Evolutionary conservation across 2,888 invertebrate genomes (phyloP), one percentile per base, ranked within the genome.

Genomic region (Acrobasis repandana): DNA sequence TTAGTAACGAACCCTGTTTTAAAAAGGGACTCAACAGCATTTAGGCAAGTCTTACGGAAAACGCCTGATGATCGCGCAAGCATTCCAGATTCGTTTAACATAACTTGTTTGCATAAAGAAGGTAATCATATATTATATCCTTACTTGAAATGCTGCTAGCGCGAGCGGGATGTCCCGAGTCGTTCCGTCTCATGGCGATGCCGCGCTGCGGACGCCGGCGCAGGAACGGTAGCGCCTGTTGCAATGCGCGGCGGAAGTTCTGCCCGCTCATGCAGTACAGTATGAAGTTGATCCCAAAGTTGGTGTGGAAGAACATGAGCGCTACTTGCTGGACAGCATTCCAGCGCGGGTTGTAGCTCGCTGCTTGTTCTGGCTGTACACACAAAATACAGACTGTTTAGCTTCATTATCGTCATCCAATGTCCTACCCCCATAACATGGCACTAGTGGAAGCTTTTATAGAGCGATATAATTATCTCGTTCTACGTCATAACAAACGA

Each of bases 261-360:
- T 96, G 95, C 0, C 97, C 97, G 72, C 95, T 95, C 56, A 95
- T 93, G 85, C 97, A 97, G 86, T 97, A 97, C 50, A 97, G 92
- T 2, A 95, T 93, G 79, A 97, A 97, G 86, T 97, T 97, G 61
- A 97, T 96, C 48, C 96, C 96, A 76, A 96, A 97, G 86, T 97
- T 97, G 6, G 95, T 95, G 76, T 96, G 93, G 86, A 96, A 97
- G 52, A 96, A 91, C 67, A 95, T 87, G 66, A 95, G 93, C 61
- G 94, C 93, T 65, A 95, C 86, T 70, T 95, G 95, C 76, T 96
- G 96, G 38, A 94, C 73, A 0, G 93, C 89, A 28, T 93, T 83
- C 77, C 93, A 93, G 0, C 88, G 85, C 48, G 92, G 92, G 33
- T 83, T 79, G 74, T 81, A 80, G 10, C 67, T 64, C 0, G 73